Percentiles rank a stretch among this genome's conserved stretches.
Conservation (phyloP, 2,113 vertebrate genomes). For the Procavia capensis region DNA sequence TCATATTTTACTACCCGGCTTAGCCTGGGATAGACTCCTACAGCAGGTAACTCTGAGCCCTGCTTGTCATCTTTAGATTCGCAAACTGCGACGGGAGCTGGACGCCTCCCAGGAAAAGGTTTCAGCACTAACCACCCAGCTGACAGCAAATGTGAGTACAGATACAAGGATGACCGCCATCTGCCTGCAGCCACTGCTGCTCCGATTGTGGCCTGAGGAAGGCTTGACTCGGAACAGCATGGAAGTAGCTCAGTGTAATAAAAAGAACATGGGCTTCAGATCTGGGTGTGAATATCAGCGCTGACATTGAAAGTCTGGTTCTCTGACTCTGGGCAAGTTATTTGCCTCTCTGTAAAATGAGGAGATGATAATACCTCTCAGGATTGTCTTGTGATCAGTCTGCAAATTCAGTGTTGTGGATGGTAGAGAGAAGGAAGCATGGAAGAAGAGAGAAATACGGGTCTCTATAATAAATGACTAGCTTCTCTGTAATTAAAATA, state of each 20-base stretch:
- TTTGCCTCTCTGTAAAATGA: background rate
- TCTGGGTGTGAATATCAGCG: background rate
- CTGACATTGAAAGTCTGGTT: background rate
- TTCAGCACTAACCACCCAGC: slow-evolving; percentile 97
- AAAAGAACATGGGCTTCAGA: background rate
- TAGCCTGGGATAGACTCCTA: background rate
- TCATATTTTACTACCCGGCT: background rate
- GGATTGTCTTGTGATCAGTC: background rate
- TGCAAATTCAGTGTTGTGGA: background rate
- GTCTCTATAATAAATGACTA: background rate
- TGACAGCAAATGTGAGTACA: slow-evolving; percentile 96
- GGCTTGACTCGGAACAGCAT: background rate
- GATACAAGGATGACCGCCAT: fast-evolving
- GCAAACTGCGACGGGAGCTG: slow-evolving; percentile 96
- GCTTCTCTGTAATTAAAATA: slow-evolving; percentile 56
- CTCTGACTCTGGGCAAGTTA: background rate
- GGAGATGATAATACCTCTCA: background rate
- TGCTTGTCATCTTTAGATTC: slow-evolving; percentile 88
- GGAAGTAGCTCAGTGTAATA: background rate
- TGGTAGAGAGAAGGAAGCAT: background rate
- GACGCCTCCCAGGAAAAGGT: slow-evolving; percentile 99
- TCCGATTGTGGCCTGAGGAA: background rate
- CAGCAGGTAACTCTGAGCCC: slow-evolving; percentile 62
- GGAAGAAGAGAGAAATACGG: background rate
- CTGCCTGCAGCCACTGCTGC: background rate